A percentile compares a stretch with the other conserved stretches of the same genome.
Evolutionary conservation across 2,888 invertebrate genomes (phyloP).

Genomic region (Embidobia sp.): DNA sequence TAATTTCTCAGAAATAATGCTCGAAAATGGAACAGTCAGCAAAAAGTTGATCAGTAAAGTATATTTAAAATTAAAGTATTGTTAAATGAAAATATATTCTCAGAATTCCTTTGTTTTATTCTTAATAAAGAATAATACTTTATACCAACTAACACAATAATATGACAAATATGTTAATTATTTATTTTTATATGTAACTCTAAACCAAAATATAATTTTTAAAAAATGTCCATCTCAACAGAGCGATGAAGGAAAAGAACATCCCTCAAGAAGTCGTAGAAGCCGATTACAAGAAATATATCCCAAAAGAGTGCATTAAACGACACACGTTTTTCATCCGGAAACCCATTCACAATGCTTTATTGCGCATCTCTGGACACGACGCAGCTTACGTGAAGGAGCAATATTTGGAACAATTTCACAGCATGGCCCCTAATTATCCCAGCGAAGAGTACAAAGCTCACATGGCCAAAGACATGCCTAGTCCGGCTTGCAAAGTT

Average conservation of each 20-base stretch:
- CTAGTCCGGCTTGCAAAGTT: constrained; percentile 90
- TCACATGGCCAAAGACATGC: constrained; percentile 84
- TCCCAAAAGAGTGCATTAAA: constrained; percentile 90
- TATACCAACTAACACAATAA: too few relatives aligned
- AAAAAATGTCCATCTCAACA: too few relatives aligned
- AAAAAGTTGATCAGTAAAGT: too few relatives aligned
- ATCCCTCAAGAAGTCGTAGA: constrained; percentile 86
- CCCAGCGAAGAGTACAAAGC: constrained; percentile 89
- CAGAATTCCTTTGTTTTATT: too few relatives aligned
- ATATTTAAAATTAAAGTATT: too few relatives aligned
- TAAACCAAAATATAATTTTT: too few relatives aligned
- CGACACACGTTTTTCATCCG: constrained; percentile 89
- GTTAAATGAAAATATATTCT: too few relatives aligned
- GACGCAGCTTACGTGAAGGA: constrained; percentile 89
- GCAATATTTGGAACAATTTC: constrained; percentile 90
- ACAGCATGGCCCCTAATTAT: constrained; percentile 91
- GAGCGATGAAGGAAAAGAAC: constrained; percentile 90
- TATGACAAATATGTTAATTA: too few relatives aligned
- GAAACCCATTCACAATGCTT: constrained; percentile 87
- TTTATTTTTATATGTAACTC: too few relatives aligned
- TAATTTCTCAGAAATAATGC: too few relatives aligned
- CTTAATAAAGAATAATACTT: too few relatives aligned
- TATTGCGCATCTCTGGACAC: constrained; percentile 84
- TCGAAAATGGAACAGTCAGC: too few relatives aligned
- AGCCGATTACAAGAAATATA: constrained; percentile 90